Base-by-base conservation (phyloP, 2,113 vertebrate species). In the Strigops habroptila region DNA sequence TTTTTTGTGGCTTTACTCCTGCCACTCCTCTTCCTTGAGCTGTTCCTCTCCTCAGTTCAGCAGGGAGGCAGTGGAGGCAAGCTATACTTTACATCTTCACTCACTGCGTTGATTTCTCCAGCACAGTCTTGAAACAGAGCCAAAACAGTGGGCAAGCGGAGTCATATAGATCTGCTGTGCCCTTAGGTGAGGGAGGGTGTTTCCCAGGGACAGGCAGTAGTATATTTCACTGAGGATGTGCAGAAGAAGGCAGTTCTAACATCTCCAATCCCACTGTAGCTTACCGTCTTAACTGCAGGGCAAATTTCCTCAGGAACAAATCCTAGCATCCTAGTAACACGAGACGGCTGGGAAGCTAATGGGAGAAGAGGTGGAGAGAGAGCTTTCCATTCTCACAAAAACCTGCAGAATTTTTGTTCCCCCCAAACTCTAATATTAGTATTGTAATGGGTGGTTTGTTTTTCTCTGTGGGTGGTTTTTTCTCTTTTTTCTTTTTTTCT, bases 121-220 rank as follows among this genome's bases (percentile, higher is more conserved):
- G 53, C 10, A 14, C 6, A 46, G 10, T 43, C 70, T 64, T 90
- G 70, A 88, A 91, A 79, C 48, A 44, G 78, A 85, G 60, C 16
- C 49, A 64, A 53, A 86, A 39, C 18, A 62, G 51, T 16, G 60
- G 82, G 31, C 14, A 16, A 44, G 22, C 1, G 2, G 28, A 41
- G 27, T 39, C 27, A 43, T 0, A 1, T 25, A 75, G 55, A 51
- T 21, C 31, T 77, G 37, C 33, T 0, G 0, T 59, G 43, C 48
- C 64, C 30, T 64, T 64, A 60, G 51, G 53, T 48, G 55, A 71
- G 17, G 69, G 9, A 88, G 25, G 37, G 41, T 52, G 27, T 46
- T 88, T 70, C 53, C 60, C 0, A 0, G 51, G 39, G 65, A 71
- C 52, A 25, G 14, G 41, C 7, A 15, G 41, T 17, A 10, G 33